A percentile compares a stretch with the other conserved stretches of the same genome.
These are phyloP conservation scores for Opisthograptis luteolata DNA, from an alignment of 2,888 invertebrate genomes.

Conservation along the genomic window DNA sequence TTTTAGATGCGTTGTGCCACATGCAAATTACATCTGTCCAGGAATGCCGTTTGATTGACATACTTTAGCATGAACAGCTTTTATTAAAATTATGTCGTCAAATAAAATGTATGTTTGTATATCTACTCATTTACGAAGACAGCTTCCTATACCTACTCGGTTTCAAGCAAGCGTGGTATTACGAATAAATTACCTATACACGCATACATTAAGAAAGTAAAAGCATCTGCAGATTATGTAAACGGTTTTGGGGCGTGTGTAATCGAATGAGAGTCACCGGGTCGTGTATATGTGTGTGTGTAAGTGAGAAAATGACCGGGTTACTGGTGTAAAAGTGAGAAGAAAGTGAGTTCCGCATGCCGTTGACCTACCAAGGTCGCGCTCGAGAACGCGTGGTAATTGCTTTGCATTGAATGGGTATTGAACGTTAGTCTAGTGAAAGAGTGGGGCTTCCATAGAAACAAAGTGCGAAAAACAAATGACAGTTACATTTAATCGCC, in stretches of 20 bases:
- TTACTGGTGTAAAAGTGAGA: slow-evolving; percentile 30
- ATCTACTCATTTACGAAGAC: too few species aligned
- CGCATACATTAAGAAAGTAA: slow-evolving; percentile 27
- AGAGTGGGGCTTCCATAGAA: too few species aligned
- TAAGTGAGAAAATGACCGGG: slow-evolving; percentile 25
- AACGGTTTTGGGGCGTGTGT: slow-evolving; percentile 23
- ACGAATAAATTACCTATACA: slow-evolving; percentile 23
- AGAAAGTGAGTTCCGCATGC: slow-evolving; percentile 49
- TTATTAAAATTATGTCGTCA: too few species aligned
- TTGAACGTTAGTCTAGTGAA: slow-evolving; percentile 9
- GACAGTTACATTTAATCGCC: too few species aligned
- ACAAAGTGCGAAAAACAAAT: too few species aligned
- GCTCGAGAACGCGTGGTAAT: slow-evolving; percentile 37
- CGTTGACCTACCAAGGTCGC: slow-evolving; percentile 51
- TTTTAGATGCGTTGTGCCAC: too few species aligned
- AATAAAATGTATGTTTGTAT: too few species aligned
- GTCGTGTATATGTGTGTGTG: background rate
- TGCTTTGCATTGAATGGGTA: slow-evolving; percentile 23
- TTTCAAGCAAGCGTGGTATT: background rate
- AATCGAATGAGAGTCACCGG: slow-evolving; percentile 21
- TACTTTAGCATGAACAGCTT: too few species aligned
- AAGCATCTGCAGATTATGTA: slow-evolving; percentile 18
- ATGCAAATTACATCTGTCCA: too few species aligned
- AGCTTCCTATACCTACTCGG: background rate
- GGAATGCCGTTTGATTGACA: too few species aligned